Percentiles rank a stretch among this genome's conserved stretches.
Conservation (phyloP, 1,140 invertebrate species). For the Neotoxoptera formosana region DNA sequence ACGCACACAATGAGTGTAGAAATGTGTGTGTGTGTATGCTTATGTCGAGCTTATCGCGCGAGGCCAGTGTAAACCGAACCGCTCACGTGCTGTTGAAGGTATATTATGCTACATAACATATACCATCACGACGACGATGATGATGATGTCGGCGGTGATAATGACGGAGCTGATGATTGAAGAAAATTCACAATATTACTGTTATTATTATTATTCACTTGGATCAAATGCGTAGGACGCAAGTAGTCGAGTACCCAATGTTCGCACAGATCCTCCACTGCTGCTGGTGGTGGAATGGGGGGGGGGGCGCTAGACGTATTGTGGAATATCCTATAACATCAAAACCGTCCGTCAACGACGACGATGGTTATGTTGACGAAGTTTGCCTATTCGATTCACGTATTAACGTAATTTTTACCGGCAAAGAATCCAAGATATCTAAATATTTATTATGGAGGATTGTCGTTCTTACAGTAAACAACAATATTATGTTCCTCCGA, state of each 20-base stretch:
- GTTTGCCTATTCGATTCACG: not conserved
- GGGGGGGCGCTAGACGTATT: not conserved
- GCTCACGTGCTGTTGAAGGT: not conserved
- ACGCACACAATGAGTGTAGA: not conserved
- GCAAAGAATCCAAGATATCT: not conserved
- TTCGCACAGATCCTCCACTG: not conserved
- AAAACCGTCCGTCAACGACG: not conserved
- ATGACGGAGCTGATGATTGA: not conserved
- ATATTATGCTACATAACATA: not conserved
- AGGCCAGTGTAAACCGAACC: not conserved
- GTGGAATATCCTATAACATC: not conserved
- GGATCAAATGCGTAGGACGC: not conserved
- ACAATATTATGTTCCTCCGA: not conserved
- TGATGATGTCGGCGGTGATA: no score
- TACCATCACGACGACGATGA: not conserved
- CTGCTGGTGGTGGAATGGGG: not conserved
- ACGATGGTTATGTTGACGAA: not conserved
- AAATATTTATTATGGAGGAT: not conserved
- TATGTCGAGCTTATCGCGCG: constrained; percentile 1
- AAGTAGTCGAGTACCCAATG: not conserved
- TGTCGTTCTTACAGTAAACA: not conserved
- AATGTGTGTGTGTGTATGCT: no score
- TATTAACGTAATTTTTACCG: not conserved
- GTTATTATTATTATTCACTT: not conserved
- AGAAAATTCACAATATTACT: not conserved